A percentile compares a stretch with the other conserved stretches of the same genome.
Conservation (phyloP, 1,140 invertebrate genomes). For the Drosophila elegans region DNA sequence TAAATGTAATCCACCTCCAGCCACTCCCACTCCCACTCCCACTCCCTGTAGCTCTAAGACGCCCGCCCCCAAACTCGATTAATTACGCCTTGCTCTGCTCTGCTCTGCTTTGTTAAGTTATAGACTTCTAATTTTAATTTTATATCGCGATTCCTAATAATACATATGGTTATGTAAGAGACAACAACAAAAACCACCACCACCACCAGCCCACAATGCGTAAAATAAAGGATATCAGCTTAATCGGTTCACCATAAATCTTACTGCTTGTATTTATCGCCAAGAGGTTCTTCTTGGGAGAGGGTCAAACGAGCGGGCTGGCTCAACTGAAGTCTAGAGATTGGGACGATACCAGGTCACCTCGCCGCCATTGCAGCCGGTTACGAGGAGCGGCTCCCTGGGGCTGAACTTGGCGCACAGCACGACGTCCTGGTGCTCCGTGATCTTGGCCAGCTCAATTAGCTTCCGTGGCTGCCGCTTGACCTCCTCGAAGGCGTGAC, state of each 20-base stretch:
- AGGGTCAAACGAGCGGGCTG: slow-evolving; percentile 12
- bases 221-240: slow-evolving; percentile 53
- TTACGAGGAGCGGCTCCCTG: slow-evolving; percentile 92
- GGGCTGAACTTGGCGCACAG: slow-evolving; percentile 96
- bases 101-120: slow-evolving; percentile 54
- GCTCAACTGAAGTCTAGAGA: slow-evolving; percentile 46
- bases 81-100: slow-evolving; percentile 31
- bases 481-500: slow-evolving; percentile 84
- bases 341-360: slow-evolving; percentile 95
- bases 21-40: background rate
- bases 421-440: slow-evolving; percentile 93
- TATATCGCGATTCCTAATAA: slow-evolving; percentile 56
- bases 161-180: slow-evolving; percentile 42
- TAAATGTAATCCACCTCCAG: background rate
- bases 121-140: slow-evolving; percentile 65
- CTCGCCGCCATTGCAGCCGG: slow-evolving; percentile 94
- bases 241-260: slow-evolving; percentile 50
- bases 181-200: no score
- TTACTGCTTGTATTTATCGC: slow-evolving; percentile 29
- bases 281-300: slow-evolving; percentile 8
- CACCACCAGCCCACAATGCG: background rate
- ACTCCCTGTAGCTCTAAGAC: slow-evolving; percentile 20
- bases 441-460: slow-evolving; percentile 88
- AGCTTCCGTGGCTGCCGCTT: slow-evolving; percentile 82
- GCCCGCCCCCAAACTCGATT: slow-evolving; percentile 3